A percentile compares a stretch with the other conserved stretches of the same genome.
phyloP scores from a whole-genome alignment of 2,888 invertebrate genomes.

The Watsonalla cultraria region DNA sequence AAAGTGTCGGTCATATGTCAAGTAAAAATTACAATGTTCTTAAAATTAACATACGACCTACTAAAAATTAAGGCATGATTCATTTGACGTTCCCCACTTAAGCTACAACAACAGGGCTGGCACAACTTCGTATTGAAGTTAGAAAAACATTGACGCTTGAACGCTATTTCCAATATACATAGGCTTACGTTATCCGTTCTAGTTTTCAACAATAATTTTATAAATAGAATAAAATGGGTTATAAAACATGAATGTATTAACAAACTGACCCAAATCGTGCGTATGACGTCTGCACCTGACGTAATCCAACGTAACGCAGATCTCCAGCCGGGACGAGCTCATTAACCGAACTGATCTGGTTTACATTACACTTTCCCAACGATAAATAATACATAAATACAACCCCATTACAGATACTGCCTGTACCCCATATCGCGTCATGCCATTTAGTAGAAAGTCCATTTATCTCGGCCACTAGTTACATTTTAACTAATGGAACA shows the following conservation, averaged over 20 bases:
- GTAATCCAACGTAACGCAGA: constrained; percentile 49
- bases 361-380: constrained; percentile 33
- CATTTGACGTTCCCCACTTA: neutral
- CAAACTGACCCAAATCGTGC: constrained; percentile 64
- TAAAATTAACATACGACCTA: constrained; percentile 5
- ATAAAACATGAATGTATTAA: constrained; percentile 59
- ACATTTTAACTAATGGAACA: neutral
- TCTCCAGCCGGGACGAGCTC: constrained; percentile 36
- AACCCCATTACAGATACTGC: constrained; percentile 12
- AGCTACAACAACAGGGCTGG: neutral
- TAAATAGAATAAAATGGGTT: constrained; percentile 62
- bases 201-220: constrained; percentile 37
- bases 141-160: constrained; percentile 1
- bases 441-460: constrained; percentile 24
- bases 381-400: constrained; percentile 19
- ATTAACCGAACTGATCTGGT: constrained; percentile 46
- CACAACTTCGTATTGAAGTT: neutral
- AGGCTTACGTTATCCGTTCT: constrained; percentile 33
- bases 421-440: constrained; percentile 17
- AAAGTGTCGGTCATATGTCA: neutral
- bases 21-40: neutral
- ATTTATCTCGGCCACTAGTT: constrained; percentile 1
- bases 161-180: neutral
- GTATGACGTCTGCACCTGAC: constrained; percentile 62
- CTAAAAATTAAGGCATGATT: constrained; percentile 7